Conservation (phyloP, 2,888 invertebrate genomes). For the Oxystoma pomonae region DNA sequence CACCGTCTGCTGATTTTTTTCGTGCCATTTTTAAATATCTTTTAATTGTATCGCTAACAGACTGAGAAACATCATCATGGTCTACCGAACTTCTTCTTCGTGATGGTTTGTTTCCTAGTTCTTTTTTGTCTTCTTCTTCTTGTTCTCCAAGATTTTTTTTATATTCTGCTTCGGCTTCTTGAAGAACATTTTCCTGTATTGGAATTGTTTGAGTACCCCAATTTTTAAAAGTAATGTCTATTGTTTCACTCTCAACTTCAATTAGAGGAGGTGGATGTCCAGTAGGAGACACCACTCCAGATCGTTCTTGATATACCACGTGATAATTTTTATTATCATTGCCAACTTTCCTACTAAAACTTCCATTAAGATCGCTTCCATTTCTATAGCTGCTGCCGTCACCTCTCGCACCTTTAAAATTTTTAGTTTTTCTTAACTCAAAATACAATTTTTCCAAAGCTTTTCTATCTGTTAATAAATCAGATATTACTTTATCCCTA, state of each 20-base stretch:
- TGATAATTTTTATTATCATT: neutral
- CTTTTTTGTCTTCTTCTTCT: slow-evolving; percentile 43
- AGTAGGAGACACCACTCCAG: neutral
- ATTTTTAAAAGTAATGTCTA: slow-evolving; percentile 48
- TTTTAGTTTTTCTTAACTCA: slow-evolving; percentile 65
- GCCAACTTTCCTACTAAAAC: neutral
- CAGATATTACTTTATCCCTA: slow-evolving; percentile 66
- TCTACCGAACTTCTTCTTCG: slow-evolving; percentile 74
- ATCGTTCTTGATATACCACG: neutral
- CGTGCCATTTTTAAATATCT: slow-evolving; percentile 82
- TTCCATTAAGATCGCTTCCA: neutral
- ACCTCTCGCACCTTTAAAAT: slow-evolving; percentile 48
- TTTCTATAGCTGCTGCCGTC: slow-evolving; percentile 17
- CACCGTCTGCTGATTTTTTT: slow-evolving; percentile 79
- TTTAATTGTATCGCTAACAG: slow-evolving; percentile 83
- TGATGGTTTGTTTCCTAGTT: slow-evolving; percentile 39
- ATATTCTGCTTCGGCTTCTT: slow-evolving; percentile 49
- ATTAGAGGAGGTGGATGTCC: slow-evolving; percentile 60
- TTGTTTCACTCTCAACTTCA: slow-evolving; percentile 60
- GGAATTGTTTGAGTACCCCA: slow-evolving; percentile 60
- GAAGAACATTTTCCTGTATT: slow-evolving; percentile 54
- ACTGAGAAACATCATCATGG: slow-evolving; percentile 80
- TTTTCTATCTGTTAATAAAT: slow-evolving; percentile 68
- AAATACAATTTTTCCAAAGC: slow-evolving; percentile 70
- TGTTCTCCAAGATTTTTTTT: slow-evolving; percentile 47